Base-by-base conservation (phyloP, 1,140 invertebrate species). In the Aphidius ervi region DNA sequence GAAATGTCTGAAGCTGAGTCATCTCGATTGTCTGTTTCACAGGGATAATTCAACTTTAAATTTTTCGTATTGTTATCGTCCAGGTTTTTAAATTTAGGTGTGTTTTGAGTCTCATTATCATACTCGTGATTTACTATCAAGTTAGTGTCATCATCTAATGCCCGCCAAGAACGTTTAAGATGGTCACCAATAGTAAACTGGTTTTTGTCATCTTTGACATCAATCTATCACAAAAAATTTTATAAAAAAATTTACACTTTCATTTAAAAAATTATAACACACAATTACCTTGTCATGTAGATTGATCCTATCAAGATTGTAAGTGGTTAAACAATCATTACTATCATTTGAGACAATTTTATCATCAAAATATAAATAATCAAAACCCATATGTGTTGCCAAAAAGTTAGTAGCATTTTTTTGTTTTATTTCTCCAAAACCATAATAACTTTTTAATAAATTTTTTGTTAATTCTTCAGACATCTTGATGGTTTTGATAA, bases 381-480 rank as follows among this genome's bases (percentile, higher is more conserved):
- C 23, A 31, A 31, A 31, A 4, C 10, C 46, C 46, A 46, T 46
- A n/a, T 46, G 45, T 8, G 45, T 8, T 9, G 45, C 8, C n/a
- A n/a, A 46, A 46, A 46, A 46, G 2, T 9, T 46, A 9, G 3
- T 10, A 8, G 1, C 42, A 5, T 43, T 43, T 43, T 43, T 43
- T 43, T 43, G 9, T 3, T 43, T 43, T 43, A 8, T 43, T 43
- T 43, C 42, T 43, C 60, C 57, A 37, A 61, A 58, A 31, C 63
- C 63, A 45, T 62, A 65, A 54, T 65, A 65, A 31, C 56, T 62
- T 7, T 31, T 42, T 56, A 65, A 31, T n/a, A 61, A 39, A 53
- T 42, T 20, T 50, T 62, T 42, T 39, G 53, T 62, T 9, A 59
- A 47, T 39, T 58, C 45, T 5, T 55, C 9, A 31, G 23, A 31